Evolutionary conservation across 2,797 vertebrate genomes (phyloP), one percentile per base, ranked within the genome.

Genomic region (Anabacerthia variegaticeps): DNA sequence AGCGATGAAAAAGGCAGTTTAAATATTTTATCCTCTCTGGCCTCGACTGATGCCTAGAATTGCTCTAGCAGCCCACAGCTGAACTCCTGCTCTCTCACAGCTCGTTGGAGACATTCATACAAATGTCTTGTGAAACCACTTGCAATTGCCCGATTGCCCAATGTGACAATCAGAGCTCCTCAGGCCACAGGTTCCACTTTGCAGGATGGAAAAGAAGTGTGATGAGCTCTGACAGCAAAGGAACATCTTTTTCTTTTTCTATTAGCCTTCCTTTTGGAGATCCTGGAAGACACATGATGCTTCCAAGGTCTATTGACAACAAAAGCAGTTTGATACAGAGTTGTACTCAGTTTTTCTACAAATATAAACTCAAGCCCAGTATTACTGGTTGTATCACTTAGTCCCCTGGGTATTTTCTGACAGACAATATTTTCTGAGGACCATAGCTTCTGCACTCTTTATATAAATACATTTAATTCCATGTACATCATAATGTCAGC

Each of bases 221-320:
- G 91, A 96, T 94, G 67, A 30, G 20, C 67, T 79, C 88, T 90
- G 94, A 96, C 93, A 95, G 89, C 80, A 59, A 84, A 73, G 34
- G 37, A 95, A 71, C 89, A 81, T 82, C 79, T 73, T 85, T 81
- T 96, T 93, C 88, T 96, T 63, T 85, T 74, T 66, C 76, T 71
- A 73, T 97, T 94, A 90, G 30, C 44, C 83, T 82, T 79, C 30
- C 27, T 37, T 82, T 52, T 59, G 74, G 76, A 78, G 22, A 46
- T 32, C 34, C 34, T 91, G 51, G 62, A 96, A 95, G 89, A 91
- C 44, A 76, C 82, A 94, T 56, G 88, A 54, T 39, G 22, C 46
- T 86, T 76, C 55, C 67, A 65, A 56, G 22, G 22, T 76, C 76
- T 96, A 55, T 34, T 79, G 88, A 88, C 89, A 95, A 61, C 34